phyloP scores from a whole-genome alignment of 2,888 invertebrate genomes.

The Prosapia bicincta region DNA sequence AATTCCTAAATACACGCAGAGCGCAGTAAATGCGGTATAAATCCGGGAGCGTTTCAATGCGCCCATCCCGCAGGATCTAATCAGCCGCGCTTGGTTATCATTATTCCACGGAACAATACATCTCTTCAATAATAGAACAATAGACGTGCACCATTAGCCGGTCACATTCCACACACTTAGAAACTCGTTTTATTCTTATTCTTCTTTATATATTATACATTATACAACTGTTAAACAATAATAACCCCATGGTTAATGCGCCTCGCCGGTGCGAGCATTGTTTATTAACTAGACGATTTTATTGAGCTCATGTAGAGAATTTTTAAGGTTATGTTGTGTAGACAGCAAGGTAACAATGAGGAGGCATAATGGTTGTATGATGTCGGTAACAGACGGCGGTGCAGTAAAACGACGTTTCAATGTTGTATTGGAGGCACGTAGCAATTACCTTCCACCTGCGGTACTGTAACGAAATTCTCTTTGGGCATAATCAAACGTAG shows the following conservation, averaged over 20 bases:
- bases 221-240: constrained; percentile 2
- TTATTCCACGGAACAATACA: neutral
- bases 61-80: neutral
- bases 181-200: constrained; percentile 2
- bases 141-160: neutral
- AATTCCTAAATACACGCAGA: too few species aligned
- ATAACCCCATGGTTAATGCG: neutral
- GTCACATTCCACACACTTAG: neutral
- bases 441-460: too few species aligned
- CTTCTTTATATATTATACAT: neutral
- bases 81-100: neutral
- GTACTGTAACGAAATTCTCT: too few species aligned
- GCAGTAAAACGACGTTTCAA: too few species aligned
- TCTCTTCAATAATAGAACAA: neutral
- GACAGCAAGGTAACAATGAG: neutral
- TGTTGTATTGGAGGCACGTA: too few species aligned
- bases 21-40: too few species aligned
- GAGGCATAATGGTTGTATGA: too few species aligned
- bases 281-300: neutral
- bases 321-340: neutral
- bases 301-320: neutral
- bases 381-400: too few species aligned
- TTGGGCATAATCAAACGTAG: too few species aligned
- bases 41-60: neutral
- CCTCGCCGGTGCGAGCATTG: neutral